Evolutionary conservation across 2,113 vertebrate species (phyloP).

Genomic region (Zosterops hypoxanthus): DNA sequence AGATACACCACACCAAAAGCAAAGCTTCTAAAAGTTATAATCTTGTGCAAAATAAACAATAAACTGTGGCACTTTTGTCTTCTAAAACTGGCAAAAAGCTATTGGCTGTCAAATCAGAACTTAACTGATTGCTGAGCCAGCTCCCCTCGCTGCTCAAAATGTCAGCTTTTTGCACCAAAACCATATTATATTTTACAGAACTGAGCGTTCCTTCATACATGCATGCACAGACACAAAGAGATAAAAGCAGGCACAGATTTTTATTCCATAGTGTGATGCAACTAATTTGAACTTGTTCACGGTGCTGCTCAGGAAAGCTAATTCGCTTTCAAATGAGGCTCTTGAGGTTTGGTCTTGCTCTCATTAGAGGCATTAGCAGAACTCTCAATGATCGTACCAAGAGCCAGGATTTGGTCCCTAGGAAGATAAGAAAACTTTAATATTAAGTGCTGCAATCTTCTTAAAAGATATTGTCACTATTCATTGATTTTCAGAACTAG

Average conservation of each 20-base stretch:
- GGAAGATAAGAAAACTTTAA: constrained; percentile 10
- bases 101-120: not conserved
- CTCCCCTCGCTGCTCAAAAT: not conserved
- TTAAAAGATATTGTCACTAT: not conserved
- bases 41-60: not conserved
- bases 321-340: not conserved
- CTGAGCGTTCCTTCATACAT: not conserved
- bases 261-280: not conserved
- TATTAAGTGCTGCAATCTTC: not conserved
- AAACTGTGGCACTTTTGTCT: not conserved
- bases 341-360: not conserved
- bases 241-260: not conserved
- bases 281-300: constrained; percentile 9
- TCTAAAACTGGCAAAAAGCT: not conserved
- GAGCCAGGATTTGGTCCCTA: not conserved
- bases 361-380: not conserved
- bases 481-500: constrained; percentile 27
- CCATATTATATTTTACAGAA: not conserved
- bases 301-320: not conserved
- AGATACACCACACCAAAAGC: not conserved
- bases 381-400: not conserved
- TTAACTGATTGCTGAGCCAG: not conserved
- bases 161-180: not conserved
- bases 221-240: not conserved
- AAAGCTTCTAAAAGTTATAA: not conserved